These are phyloP conservation scores for Osmerus eperlanus DNA, from an alignment of 2,113 vertebrate species.

Conservation along the genomic window DNA sequence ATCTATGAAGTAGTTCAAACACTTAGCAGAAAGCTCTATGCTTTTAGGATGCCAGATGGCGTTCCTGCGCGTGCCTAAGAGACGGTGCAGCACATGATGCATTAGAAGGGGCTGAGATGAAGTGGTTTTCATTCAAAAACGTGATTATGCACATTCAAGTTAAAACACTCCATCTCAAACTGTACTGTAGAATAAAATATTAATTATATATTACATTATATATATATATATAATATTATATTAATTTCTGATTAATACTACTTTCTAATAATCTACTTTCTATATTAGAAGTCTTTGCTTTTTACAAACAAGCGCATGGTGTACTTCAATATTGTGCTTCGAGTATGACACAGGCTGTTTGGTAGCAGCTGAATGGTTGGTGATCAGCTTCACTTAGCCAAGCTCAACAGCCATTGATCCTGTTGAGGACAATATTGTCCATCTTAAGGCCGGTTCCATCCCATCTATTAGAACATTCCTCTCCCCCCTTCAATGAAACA, in stretches of 20 bases:
- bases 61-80: constrained; percentile 4
- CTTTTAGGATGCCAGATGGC: neutral
- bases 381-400: neutral
- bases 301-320: constrained; percentile 27
- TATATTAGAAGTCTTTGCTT: constrained; percentile 33
- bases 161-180: constrained; percentile 46
- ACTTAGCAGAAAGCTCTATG: neutral
- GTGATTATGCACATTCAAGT: constrained; percentile 11
- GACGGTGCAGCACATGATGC: neutral
- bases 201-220: no score
- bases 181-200: constrained; percentile 11
- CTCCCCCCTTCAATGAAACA: neutral
- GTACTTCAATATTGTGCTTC: constrained; percentile 50
- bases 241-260: constrained; percentile 24
- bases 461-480: constrained; percentile 14
- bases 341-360: constrained; percentile 4
- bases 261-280: constrained; percentile 48
- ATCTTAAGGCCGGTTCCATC: constrained; percentile 3
- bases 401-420: constrained; percentile 1
- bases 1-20: neutral
- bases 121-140: no score
- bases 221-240: no score
- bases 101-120: neutral
- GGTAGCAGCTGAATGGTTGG: constrained; percentile 28
- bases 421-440: neutral